Percentiles rank a stretch among this genome's conserved stretches.
Evolutionary conservation across 2,797 vertebrate species (phyloP).

Genomic region (Lophotriccus pileatus): DNA sequence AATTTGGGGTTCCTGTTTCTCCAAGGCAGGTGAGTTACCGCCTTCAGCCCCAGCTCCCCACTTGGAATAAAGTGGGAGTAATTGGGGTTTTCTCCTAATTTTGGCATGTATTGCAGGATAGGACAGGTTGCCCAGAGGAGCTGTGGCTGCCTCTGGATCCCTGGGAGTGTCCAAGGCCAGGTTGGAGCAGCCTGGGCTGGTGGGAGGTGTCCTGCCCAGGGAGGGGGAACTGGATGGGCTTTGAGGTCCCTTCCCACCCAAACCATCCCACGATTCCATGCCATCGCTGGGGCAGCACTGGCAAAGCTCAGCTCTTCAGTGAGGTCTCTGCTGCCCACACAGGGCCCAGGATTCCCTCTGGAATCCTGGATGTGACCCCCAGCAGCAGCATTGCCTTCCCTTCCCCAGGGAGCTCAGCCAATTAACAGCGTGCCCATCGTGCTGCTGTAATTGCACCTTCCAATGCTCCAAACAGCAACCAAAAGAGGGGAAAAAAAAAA

Average conservation of each 20-base stretch:
- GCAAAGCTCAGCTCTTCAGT: background rate
- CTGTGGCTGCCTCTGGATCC: background rate
- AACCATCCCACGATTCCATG: background rate
- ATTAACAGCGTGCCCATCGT: background rate
- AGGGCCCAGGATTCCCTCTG: rapidly evolving
- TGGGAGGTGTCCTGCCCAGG: background rate
- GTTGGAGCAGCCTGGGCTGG: background rate
- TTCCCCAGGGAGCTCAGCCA: background rate
- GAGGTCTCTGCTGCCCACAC: background rate
- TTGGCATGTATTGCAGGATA: background rate
- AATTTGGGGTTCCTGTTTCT: background rate
- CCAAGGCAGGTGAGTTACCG: background rate
- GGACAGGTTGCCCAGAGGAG: background rate
- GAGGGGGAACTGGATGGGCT: background rate
- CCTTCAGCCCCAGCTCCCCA: background rate
- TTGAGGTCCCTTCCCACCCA: background rate
- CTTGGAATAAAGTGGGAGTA: background rate
- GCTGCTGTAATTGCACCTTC: background rate
- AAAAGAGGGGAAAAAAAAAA: no score
- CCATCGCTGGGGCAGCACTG: no score
- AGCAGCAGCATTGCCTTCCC: rapidly evolving
- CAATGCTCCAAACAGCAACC: background rate
- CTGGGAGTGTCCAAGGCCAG: background rate
- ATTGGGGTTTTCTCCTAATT: background rate
- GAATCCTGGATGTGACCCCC: background rate